Base-by-base conservation (phyloP, 2,113 vertebrate species). In the Gallinago jamesoni region DNA sequence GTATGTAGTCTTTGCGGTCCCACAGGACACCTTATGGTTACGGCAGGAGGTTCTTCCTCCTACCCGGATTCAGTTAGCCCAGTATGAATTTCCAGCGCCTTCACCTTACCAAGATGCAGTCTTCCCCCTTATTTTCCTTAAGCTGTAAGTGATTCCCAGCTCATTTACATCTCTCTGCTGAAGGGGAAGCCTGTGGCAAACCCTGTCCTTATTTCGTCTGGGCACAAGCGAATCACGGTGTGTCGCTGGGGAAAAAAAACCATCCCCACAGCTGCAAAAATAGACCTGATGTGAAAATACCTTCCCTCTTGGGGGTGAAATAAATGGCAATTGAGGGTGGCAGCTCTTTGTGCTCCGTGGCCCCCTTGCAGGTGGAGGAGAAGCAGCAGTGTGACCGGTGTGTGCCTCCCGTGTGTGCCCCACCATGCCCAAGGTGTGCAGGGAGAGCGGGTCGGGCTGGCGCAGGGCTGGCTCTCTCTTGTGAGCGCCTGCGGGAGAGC, bases 371-470 rank as follows among this genome's bases (percentile, higher is more conserved):
- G 83, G 57, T 52, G 5, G 25, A 76, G 43, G 28, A 74, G 59
- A 52, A 69, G 84, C 50, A 84, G 39, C 21, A 53, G 39, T 2
- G 4, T 76, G 76, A 43, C 18, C 27, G 4, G 33, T 0, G 39
- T 11, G 18, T 24, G 25, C 39, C 43, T 10, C 8, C 37, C 15
- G 24, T n/a, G 57, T 10, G 0, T 43, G 52, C 25, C 23, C 1
- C 0, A 7, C 39, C 0, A 0, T 43, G 74, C 53, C 53, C 1
- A 1, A 31, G 11, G 4, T 28, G 24, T 4, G 14, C 5, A 4
- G 50, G 35, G 43, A 63, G 28, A 63, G 45, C 15, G 8, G 31
- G 14, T 41, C 10, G 16, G 48, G 48, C 68, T 69, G 89, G 24
- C 3, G 3, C 37, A 66, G 59, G 41, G 60, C 59, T 56, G 4